These are phyloP conservation scores for Erpobdella octoculata DNA, from an alignment of 2,888 invertebrate genomes.

Conservation along the genomic window DNA sequence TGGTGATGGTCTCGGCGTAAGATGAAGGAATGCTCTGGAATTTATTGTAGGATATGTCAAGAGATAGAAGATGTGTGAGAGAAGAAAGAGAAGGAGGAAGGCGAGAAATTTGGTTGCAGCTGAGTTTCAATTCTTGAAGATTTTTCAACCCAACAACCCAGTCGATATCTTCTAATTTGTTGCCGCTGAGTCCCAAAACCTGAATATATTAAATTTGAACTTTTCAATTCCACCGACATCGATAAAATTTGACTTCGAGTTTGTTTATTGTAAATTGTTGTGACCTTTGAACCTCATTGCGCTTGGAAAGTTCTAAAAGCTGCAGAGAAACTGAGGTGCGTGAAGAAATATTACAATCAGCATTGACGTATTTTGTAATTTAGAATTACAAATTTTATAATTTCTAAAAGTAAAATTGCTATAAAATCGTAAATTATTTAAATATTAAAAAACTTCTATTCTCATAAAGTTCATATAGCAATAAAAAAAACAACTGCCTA, in stretches of 20 bases:
- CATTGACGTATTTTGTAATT: no score
- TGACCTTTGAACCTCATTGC: not conserved
- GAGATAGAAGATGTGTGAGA: not conserved
- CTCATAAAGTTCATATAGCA: no score
- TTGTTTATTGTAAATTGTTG: no score
- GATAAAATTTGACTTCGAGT: no score
- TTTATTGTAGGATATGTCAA: constrained; percentile 26
- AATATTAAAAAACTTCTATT: no score
- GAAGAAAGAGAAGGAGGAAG: constrained; percentile 7
- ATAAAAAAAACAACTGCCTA: not conserved
- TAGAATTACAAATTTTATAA: no score
- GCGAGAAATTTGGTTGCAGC: constrained; percentile 10
- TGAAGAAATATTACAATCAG: no score
- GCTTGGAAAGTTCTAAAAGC: not conserved
- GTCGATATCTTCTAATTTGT: constrained; percentile 19
- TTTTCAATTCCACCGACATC: no score
- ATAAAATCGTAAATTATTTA: no score
- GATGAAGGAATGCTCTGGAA: constrained; percentile 18
- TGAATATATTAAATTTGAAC: no score
- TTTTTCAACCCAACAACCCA: constrained; percentile 17
- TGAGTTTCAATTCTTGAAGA: constrained; percentile 18
- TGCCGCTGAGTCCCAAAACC: constrained; percentile 22
- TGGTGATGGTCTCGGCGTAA: not conserved
- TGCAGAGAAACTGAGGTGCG: no score
- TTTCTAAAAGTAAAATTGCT: no score